phyloP scores from a whole-genome alignment of 2,113 vertebrate species.

The Melanotaenia duboulayi region DNA sequence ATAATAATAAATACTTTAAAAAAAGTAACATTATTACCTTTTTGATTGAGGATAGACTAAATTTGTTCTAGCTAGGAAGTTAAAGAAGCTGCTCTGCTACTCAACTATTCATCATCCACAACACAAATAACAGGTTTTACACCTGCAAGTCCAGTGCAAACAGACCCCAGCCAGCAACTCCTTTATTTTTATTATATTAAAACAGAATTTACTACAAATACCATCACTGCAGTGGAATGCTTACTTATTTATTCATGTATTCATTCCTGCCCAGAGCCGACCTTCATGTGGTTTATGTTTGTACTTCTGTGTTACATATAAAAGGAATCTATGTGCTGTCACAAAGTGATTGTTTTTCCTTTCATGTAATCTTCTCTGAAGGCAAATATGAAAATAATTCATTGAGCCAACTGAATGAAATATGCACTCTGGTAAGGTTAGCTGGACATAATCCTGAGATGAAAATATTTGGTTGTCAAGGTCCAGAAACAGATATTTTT shows the following conservation, averaged over 20 bases:
- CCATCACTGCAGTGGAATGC: slow-evolving; percentile 5
- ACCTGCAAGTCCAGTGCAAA: slow-evolving; percentile 7
- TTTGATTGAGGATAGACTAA: slow-evolving; percentile 9
- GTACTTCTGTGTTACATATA: slow-evolving; percentile 22
- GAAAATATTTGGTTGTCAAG: background rate
- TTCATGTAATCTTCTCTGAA: slow-evolving; percentile 20
- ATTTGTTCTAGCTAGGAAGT: slow-evolving; percentile 4
- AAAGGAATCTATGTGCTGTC: slow-evolving; percentile 19
- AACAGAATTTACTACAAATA: slow-evolving; percentile 33
- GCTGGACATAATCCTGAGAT: background rate
- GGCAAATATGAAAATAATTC: slow-evolving; percentile 7
- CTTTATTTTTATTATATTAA: slow-evolving; percentile 17
- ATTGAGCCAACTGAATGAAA: background rate
- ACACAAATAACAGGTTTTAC: background rate
- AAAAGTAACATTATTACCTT: too few relatives aligned
- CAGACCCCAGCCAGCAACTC: background rate
- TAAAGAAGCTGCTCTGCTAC: background rate
- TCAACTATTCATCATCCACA: slow-evolving; percentile 28
- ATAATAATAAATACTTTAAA: too few relatives aligned
- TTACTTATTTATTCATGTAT: slow-evolving; percentile 67
- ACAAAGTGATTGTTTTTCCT: slow-evolving; percentile 29
- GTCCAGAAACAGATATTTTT: background rate
- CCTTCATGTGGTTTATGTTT: slow-evolving; percentile 41
- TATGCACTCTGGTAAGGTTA: slow-evolving; percentile 1
- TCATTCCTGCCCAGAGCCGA: slow-evolving; percentile 36